A percentile compares a stretch with the other conserved stretches of the same genome.
These are phyloP conservation scores for Heterocephalus glaber DNA, from an alignment of 2,113 vertebrate species.

Conservation along the genomic window DNA sequence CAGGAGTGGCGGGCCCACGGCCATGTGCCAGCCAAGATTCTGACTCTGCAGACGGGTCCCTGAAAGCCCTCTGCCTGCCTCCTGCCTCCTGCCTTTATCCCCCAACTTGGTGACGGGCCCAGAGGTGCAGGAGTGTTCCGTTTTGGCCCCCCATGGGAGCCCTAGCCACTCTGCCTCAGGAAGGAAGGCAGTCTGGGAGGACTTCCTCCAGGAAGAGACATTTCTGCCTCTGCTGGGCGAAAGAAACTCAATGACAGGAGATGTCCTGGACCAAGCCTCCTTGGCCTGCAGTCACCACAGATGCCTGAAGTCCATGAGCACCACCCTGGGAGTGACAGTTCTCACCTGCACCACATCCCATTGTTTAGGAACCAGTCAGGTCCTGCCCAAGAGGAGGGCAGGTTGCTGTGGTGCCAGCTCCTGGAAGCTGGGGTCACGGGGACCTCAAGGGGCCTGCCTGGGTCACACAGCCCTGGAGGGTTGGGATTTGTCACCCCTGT, in stretches of 20 bases:
- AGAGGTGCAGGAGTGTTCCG: not conserved
- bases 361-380: not conserved
- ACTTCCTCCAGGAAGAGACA: not conserved
- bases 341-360: not conserved
- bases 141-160: not conserved
- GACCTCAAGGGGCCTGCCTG: not conserved
- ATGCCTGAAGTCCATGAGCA: not conserved
- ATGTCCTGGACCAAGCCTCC: rapidly evolving
- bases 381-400: not conserved
- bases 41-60: not conserved
- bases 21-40: not conserved
- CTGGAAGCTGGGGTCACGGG: not conserved
- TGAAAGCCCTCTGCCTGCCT: not conserved
- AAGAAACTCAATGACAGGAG: not conserved
- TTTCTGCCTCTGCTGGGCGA: not conserved
- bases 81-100: not conserved
- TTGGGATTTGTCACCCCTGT: not conserved
- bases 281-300: not conserved
- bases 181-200: not conserved
- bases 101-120: not conserved
- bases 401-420: not conserved
- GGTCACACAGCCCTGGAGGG: not conserved
- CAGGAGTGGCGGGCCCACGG: not conserved
- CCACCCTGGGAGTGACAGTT: not conserved
- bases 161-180: too few species aligned